phyloP scores from a whole-genome alignment of 2,888 invertebrate genomes.

The Drosophila melanocephala region DNA sequence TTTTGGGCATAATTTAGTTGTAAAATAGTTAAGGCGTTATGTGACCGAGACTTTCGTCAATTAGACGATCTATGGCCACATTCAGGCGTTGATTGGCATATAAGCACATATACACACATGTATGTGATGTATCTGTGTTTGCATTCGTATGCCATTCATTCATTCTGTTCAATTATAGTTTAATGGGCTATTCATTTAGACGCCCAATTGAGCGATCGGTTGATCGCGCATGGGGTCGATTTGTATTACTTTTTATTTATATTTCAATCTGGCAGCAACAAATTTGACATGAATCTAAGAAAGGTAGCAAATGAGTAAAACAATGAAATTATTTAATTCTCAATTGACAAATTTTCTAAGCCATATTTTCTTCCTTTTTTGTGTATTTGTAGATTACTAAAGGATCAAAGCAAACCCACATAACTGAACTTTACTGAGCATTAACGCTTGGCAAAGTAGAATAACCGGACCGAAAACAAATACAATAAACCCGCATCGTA shows the following conservation, averaged over 20 bases:
- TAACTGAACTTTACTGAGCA: slow-evolving; percentile 60
- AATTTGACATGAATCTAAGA: neutral
- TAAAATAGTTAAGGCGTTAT: slow-evolving; percentile 62
- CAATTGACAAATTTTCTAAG: neutral
- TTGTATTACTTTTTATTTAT: slow-evolving; percentile 7
- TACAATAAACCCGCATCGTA: slow-evolving; percentile 31
- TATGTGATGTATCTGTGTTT: slow-evolving; percentile 8
- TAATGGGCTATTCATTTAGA: slow-evolving; percentile 59
- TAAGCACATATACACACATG: neutral
- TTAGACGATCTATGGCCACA: slow-evolving; percentile 28
- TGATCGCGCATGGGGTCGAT: slow-evolving; percentile 39
- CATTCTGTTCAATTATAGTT: slow-evolving; percentile 65
- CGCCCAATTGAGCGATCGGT: slow-evolving; percentile 57
- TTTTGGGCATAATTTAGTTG: slow-evolving; percentile 64
- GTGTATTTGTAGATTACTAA: slow-evolving; percentile 74
- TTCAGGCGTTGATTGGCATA: slow-evolving; percentile 28
- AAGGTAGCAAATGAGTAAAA: neutral
- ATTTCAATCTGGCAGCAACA: neutral
- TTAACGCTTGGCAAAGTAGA: slow-evolving; percentile 38
- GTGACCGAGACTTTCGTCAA: slow-evolving; percentile 32
- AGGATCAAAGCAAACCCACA: slow-evolving; percentile 47
- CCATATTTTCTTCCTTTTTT: neutral
- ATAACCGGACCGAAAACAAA: slow-evolving; percentile 24
- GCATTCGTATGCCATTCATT: slow-evolving; percentile 45
- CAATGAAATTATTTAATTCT: neutral